Base-by-base conservation (phyloP, 2,888 invertebrate species). In the Andrena bucephala region DNA sequence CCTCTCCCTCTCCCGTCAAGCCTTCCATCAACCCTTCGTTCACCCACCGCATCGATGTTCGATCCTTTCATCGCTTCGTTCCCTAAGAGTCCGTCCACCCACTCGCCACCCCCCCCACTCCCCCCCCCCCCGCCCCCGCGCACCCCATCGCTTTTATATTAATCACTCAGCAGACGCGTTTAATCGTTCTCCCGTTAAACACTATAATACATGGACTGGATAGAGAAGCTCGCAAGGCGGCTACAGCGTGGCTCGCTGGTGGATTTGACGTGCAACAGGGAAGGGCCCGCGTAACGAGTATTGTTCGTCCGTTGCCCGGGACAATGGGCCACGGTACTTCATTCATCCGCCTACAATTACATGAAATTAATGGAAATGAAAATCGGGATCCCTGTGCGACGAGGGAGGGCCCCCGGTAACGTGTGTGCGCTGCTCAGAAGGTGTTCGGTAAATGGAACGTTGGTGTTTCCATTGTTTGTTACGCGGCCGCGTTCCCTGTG, bases 291-390 rank as follows among this genome's bases (percentile, higher is more conserved):
- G 81, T 73, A 87, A 70, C 83, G 48, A 83, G 86, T 83, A 87
- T 87, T 87, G 88, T 87, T 85, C 85, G 75, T 76, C 66, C 71
- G 75, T 36, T 63, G 31, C 67, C 57, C 42, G 60, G 48, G 85
- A 87, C 87, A 87, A 87, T 88, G 65, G 77, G 48, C 31, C 57
- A 50, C 54, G 65, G 72, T 73, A 80, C 74, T 80, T 85, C 80
- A 85, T 87, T 88, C 87, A 80, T 81, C 69, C 76, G 70, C 66
- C 57, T 76, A 78, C 85, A 84, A 88, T 87, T 86, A 85, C 83
- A 77, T 33, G 79, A 88, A 87, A 88, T 88, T 88, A 88, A 87
- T 88, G 88, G 85, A 79, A 88, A 87, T 77, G 88, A 88, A 88
- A 88, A 86, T 88, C 86, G 78, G 76, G 77, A 83, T 83, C 76